Evolutionary conservation across 2,888 invertebrate species (phyloP).

Genomic region (Protonemura montana): DNA sequence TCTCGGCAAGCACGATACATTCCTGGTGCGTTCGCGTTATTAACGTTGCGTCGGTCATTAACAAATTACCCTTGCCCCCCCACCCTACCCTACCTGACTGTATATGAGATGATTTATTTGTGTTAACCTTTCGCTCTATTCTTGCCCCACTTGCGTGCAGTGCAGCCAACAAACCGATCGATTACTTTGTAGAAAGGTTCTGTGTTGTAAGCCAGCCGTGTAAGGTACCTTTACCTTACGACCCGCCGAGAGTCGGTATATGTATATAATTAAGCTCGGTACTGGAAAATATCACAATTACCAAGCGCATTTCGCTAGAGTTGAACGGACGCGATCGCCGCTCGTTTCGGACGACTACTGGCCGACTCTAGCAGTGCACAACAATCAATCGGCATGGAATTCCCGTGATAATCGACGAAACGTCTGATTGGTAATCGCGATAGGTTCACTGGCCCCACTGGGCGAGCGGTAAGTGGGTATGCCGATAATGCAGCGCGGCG

Average conservation of each 20-base stretch:
- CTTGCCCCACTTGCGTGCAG: not conserved
- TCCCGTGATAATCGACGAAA: not conserved
- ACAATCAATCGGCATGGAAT: not conserved
- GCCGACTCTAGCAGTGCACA: not conserved
- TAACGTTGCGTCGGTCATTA: not conserved
- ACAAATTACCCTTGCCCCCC: not conserved
- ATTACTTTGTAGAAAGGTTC: not conserved
- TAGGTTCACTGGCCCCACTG: not conserved
- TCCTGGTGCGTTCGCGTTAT: not conserved
- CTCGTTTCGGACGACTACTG: not conserved
- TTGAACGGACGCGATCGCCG: not conserved
- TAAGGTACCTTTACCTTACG: no score
- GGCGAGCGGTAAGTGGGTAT: not conserved
- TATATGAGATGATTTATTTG: not conserved
- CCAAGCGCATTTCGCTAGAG: not conserved
- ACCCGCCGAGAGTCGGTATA: no score
- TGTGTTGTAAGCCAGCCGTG: not conserved
- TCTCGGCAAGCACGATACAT: not conserved
- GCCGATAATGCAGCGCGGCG: not conserved
- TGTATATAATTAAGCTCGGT: no score
- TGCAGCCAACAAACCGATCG: not conserved
- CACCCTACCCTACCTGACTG: not conserved
- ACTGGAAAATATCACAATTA: not conserved
- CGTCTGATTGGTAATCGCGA: not conserved
- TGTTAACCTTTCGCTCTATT: not conserved